Conservation (phyloP, 2,888 invertebrate species). For the Nomada goodeniana region DNA sequence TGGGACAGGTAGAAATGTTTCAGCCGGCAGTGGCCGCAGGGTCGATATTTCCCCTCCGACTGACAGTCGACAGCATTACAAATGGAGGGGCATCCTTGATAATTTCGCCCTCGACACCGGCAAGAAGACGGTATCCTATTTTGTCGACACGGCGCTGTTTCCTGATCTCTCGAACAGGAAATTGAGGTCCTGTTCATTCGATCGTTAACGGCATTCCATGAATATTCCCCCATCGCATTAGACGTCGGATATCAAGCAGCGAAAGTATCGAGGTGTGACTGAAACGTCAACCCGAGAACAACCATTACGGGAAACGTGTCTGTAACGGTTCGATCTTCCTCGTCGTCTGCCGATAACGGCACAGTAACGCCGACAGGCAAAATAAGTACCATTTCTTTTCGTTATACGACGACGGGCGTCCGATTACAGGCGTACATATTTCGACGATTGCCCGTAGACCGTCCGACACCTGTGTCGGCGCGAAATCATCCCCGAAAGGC, state of each 20-base stretch:
- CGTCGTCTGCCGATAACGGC: neutral
- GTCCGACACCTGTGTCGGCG: neutral
- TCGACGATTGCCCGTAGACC: neutral
- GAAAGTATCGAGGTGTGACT: neutral
- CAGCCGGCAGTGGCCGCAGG: conserved; percentile 20
- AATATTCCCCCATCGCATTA: conserved; percentile 28
- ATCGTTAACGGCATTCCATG: conserved; percentile 52
- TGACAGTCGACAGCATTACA: conserved; percentile 45
- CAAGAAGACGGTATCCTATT: neutral
- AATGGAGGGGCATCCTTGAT: conserved; percentile 26
- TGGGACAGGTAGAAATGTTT: conserved; percentile 32
- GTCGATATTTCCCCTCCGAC: conserved; percentile 14
- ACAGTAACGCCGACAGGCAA: neutral
- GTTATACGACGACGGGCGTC: conserved; percentile 15
- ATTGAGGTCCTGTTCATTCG: conserved; percentile 52
- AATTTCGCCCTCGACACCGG: conserved; percentile 25
- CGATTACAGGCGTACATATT: conserved; percentile 1
- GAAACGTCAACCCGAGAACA: conserved; percentile 6
- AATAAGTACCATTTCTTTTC: conserved; percentile 2
- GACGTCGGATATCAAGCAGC: neutral
- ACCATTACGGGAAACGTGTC: conserved; percentile 4
- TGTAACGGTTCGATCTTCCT: neutral
- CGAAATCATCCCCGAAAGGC: neutral
- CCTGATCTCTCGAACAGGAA: conserved; percentile 11
- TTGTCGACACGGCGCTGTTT: conserved; percentile 20